These are phyloP conservation scores for Leptodactylus fallax DNA, from an alignment of 2,797 vertebrate genomes.

Conservation along the genomic window DNA sequence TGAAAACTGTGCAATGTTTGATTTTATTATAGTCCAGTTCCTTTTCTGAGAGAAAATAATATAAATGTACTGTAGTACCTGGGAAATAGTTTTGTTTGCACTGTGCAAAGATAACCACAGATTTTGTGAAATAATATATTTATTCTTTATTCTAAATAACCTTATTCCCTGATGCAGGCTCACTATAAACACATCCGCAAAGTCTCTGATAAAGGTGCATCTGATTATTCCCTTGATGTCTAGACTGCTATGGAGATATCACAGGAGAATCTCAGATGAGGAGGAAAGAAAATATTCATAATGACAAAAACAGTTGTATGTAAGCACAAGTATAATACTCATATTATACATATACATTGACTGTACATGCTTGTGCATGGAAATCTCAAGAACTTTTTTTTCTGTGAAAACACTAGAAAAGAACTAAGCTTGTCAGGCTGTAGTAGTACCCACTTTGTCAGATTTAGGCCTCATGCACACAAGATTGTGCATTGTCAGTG, in stretches of 20 bases:
- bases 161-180: conserved; percentile 25
- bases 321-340: neutral
- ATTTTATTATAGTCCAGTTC: too few species aligned
- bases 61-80: neutral
- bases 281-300: neutral
- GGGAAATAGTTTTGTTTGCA: conserved; percentile 8
- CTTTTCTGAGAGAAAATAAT: neutral
- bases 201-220: conserved; percentile 8
- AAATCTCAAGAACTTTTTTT: neutral
- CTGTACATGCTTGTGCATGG: neutral
- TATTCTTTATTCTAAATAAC: too few species aligned
- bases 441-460: too few species aligned
- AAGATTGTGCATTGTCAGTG: too few species aligned
- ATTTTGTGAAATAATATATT: conserved; percentile 9
- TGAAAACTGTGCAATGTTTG: too few species aligned
- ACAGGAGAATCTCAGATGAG: neutral
- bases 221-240: conserved; percentile 39
- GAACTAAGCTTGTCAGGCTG: too few species aligned
- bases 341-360: too few species aligned
- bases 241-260: neutral
- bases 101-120: conserved; percentile 6
- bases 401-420: too few species aligned
- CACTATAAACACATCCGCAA: conserved; percentile 42
- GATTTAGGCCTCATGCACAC: too few species aligned
- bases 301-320: neutral